Evolutionary conservation across 2,797 vertebrate genomes (phyloP).

Genomic region (Melopsittacus undulatus): DNA sequence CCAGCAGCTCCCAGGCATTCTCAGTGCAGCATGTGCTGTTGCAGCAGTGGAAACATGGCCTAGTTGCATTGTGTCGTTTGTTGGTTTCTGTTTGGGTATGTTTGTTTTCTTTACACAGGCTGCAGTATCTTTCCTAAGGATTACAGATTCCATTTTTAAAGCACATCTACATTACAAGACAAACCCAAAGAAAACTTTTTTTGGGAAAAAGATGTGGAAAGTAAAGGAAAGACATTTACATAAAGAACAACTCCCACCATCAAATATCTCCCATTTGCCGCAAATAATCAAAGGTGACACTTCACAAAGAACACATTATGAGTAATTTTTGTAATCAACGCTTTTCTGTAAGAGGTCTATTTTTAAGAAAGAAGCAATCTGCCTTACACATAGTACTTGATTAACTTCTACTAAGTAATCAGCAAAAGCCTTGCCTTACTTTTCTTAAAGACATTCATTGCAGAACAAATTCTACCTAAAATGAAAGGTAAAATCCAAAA

Average conservation of each 20-base stretch:
- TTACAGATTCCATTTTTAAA: background rate
- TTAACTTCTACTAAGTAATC: slow-evolving; percentile 16
- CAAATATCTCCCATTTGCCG: background rate
- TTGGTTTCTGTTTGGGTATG: background rate
- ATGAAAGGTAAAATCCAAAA: background rate
- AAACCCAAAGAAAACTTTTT: background rate
- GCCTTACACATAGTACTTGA: background rate
- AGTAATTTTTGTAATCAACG: slow-evolving; percentile 23
- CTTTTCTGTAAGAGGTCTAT: background rate
- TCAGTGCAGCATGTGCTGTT: background rate
- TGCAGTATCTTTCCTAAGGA: background rate
- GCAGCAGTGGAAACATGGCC: background rate
- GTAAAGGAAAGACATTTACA: background rate
- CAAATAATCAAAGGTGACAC: slow-evolving; percentile 7
- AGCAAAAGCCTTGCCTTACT: background rate
- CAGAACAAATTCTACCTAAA: background rate
- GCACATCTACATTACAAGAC: background rate
- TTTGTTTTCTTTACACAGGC: background rate
- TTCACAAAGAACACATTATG: background rate
- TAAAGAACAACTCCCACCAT: background rate
- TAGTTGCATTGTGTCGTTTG: background rate
- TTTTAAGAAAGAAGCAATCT: slow-evolving; percentile 25
- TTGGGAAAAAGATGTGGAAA: background rate
- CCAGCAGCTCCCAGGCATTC: background rate
- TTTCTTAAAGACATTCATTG: background rate